Evolutionary conservation across 2,888 invertebrate species (phyloP), one percentile per base, ranked within the genome.

Genomic region (Furcula furcula): DNA sequence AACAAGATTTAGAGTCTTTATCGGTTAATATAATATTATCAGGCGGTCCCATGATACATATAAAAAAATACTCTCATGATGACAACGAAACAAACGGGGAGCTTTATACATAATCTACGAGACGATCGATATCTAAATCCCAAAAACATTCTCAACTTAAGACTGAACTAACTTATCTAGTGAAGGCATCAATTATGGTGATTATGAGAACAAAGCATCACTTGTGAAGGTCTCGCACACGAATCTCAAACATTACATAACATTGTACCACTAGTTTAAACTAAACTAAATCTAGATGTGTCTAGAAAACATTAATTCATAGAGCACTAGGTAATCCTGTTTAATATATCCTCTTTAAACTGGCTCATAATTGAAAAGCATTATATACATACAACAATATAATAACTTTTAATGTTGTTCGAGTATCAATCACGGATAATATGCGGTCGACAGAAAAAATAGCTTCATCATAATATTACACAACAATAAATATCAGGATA

Each of bases 381-480:
- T 81, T 87, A 87, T 87, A 86, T 87, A 86, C 87, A 87, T 76
- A 86, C 72, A 85, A 78, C 70, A 72, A 74, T 67, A 72, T 60
- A 61, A 59, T 65, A 48, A 61, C 60, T 55, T 55, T 57, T 50
- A 39, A 40, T 46, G 37, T 38, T 40, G 44, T 45, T 54, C 53
- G 48, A 47, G 34, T 39, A 34, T 18, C 11, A 31, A 25, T 33
- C 33, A 30, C 42, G 40, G 43, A 50, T 18, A 36, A 36, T 33
- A 7, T 26, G 22, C 34, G 41, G 29, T 16, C 42, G 47, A 37
- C 31, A n/a, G n/a, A n/a, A n/a, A n/a, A n/a, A n/a, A n/a, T n/a
- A n/a, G n/a, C n/a, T n/a, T n/a, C n/a, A n/a, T n/a, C n/a, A 31
- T 51, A 45, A 54, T 55, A 65, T 66, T 67, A 61, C 67, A 68